Base-by-base conservation (phyloP, 2,888 invertebrate genomes). In the Caenorhabditis wallacei region DNA sequence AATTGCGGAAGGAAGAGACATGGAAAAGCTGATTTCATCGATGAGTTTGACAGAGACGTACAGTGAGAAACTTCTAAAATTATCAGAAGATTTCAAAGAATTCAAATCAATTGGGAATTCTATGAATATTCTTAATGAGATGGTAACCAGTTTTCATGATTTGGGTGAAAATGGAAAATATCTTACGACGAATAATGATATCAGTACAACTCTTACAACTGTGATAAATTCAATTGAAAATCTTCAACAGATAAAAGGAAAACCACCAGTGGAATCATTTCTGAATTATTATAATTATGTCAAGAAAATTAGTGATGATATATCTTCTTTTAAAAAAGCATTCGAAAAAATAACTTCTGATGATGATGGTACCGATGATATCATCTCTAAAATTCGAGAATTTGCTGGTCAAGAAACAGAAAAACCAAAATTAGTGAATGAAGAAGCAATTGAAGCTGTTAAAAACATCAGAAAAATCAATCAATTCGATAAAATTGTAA, bases 1-100 rank as follows among this genome's bases (percentile, higher is more conserved):
- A 24, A 16, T 70, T 3, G 57, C 69, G 2, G 69, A 35, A 2
- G 59, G 70, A 22, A 51, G 24, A 10, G 59, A 51, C n/a, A n/a
- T 54, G n/a, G 8, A 3, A 7, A 24, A 43, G 4, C 56, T 69
- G 10, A 1, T 26, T n/a, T 10, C 18, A 10, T 16, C 7, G 11
- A 1, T 69, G 13, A 1, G 1, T n/a, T 43, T 18, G 1, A n/a
- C 59, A 2, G 48, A 57, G 22, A 30, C 16, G 8, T 4, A 59
- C 10, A 30, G 18, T 57, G 40, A 11, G 4, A 11, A 8, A 16
- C 4, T 57, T 7, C 11, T 1, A 13, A n/a, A 20, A 7, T 10
- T 48, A 8, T 18, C 4, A 1, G n/a, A 20, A 26, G 40, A 35
- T 18, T 51, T 48, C 30, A 22, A 46, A 0, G 2, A 13, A 1